Conservation (phyloP, 2,113 vertebrate genomes). For the Calidris pygmaea region DNA sequence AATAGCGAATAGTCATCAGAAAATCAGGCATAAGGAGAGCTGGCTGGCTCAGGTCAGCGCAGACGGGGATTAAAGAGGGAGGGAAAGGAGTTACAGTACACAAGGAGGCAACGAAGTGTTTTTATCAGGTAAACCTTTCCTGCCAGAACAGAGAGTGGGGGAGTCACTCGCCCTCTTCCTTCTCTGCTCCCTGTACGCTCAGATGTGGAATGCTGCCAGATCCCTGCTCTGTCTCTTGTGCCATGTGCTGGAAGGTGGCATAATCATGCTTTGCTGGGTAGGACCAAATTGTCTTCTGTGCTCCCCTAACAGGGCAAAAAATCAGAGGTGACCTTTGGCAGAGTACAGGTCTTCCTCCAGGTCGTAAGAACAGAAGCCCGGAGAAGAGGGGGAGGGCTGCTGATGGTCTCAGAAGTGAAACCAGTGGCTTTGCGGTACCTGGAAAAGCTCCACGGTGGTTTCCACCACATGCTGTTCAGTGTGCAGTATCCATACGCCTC, state of each 20-base stretch:
- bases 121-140: not conserved
- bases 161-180: not conserved
- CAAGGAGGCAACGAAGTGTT: not conserved
- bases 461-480: fast-evolving
- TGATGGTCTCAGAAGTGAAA: not conserved
- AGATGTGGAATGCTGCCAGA: not conserved
- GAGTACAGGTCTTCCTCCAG: not conserved
- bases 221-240: not conserved
- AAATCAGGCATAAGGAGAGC: not conserved
- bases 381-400: not conserved
- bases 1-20: not conserved
- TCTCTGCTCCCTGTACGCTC: not conserved
- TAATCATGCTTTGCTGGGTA: not conserved
- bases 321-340: not conserved
- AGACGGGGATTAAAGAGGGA: not conserved
- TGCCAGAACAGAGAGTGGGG: not conserved
- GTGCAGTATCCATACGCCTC: fast-evolving
- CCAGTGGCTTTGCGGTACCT: not conserved
- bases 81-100: not conserved
- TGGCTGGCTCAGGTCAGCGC: not conserved
- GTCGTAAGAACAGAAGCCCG: not conserved
- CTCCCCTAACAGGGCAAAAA: not conserved
- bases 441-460: not conserved
- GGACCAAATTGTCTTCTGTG: not conserved
- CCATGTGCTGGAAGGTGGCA: not conserved